A percentile compares a stretch with the other conserved stretches of the same genome.
phyloP scores from a whole-genome alignment of 2,888 invertebrate genomes.

The Nomada ruficornis region DNA sequence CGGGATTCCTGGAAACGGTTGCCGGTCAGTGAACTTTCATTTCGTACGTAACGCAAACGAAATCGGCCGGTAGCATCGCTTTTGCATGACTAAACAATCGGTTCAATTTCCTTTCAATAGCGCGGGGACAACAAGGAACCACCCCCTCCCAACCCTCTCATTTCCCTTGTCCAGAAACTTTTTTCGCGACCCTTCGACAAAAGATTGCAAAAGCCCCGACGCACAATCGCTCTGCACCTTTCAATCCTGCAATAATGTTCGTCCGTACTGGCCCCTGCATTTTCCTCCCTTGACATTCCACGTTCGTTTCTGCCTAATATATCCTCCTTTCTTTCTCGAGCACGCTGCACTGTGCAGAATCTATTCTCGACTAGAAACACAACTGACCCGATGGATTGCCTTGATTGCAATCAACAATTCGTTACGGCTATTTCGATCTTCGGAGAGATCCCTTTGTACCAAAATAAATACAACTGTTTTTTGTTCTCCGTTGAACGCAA shows the following conservation, averaged over 20 bases:
- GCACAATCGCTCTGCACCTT: constrained; percentile 35
- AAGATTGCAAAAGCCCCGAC: constrained; percentile 43
- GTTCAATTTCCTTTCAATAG: constrained; percentile 53
- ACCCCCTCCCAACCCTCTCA: background rate
- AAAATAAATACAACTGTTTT: no score
- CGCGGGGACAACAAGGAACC: constrained; percentile 47
- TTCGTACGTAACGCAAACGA: constrained; percentile 61
- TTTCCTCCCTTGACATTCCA: no score
- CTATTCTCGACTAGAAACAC: no score
- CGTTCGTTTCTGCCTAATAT: constrained; percentile 17
- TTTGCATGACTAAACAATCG: constrained; percentile 64
- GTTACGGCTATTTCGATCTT: no score
- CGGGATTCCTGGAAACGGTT: constrained; percentile 55
- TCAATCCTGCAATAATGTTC: constrained; percentile 31
- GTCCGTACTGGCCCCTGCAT: background rate
- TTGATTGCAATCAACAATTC: no score
- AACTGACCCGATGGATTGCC: no score
- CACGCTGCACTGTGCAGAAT: no score
- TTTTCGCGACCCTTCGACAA: constrained; percentile 37
- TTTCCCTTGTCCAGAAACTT: constrained; percentile 32
- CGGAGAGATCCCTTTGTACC: no score
- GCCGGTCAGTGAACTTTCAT: constrained; percentile 60
- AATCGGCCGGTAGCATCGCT: constrained; percentile 64
- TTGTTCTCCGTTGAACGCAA: no score
- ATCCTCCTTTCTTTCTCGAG: background rate